Percentiles rank a stretch among this genome's conserved stretches.
Conservation (phyloP, 1,140 invertebrate species). For the Leptopilina boulardi region DNA sequence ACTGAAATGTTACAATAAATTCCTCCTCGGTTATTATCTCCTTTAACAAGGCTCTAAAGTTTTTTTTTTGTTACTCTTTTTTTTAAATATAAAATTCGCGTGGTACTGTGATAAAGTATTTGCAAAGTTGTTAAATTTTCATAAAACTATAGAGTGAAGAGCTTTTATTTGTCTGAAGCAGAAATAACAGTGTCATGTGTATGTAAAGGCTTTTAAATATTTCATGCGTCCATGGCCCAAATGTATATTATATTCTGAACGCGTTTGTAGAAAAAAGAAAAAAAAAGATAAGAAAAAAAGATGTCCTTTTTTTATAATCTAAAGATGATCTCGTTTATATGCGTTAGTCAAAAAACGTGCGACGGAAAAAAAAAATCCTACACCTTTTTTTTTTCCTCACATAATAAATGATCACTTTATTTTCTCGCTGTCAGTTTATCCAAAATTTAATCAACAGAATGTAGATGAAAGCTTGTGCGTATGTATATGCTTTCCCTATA, state of each 20-base stretch:
- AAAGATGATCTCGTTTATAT: conserved; percentile 8
- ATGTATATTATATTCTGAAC: conserved; percentile 16
- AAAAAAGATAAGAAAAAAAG: conserved; percentile 7
- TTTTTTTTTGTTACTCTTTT: no score
- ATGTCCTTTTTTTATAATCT: conserved; percentile 14
- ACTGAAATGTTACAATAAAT: neutral
- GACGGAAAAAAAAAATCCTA: neutral
- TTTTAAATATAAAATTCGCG: neutral
- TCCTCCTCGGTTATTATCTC: neutral
- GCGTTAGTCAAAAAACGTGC: neutral
- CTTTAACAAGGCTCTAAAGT: neutral
- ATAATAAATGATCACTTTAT: conserved; percentile 5
- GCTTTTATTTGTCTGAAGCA: neutral
- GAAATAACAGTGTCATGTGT: conserved; percentile 24
- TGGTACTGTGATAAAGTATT: neutral
- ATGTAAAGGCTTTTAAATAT: conserved; percentile 15
- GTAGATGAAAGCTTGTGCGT: neutral
- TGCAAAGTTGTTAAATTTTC: neutral
- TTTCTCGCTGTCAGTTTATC: neutral
- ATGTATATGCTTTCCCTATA: no score
- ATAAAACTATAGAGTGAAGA: neutral
- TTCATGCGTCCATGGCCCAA: conserved; percentile 5
- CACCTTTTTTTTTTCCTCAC: conserved; percentile 11
- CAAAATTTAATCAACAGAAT: conserved; percentile 2
- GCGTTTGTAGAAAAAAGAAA: neutral